Percentiles rank a stretch among this genome's conserved stretches.
These are phyloP conservation scores for Eremophila alpestris DNA, from an alignment of 2,797 vertebrate species.

Conservation along the genomic window DNA sequence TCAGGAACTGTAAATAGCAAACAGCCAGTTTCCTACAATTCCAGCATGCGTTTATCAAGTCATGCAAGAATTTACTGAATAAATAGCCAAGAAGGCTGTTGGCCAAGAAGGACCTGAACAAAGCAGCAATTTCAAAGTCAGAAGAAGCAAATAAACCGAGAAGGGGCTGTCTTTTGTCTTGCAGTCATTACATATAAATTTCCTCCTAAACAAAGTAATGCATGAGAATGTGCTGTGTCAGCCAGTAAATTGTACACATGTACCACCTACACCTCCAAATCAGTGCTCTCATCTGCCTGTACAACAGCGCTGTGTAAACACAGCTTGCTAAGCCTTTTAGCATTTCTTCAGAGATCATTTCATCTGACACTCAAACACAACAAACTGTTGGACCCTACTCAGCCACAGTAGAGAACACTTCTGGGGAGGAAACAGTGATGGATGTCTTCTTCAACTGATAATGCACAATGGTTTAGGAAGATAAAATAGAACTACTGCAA, in stretches of 20 bases:
- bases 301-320: background rate
- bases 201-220: background rate
- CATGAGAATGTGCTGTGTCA: background rate
- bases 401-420: fast-evolving
- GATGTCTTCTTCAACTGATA: background rate
- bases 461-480: background rate
- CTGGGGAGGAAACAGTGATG: background rate
- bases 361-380: background rate
- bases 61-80: background rate
- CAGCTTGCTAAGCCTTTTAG: background rate
- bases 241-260: background rate
- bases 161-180: slow-evolving; percentile 24
- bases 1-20: slow-evolving; percentile 10
- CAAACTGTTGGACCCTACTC: background rate
- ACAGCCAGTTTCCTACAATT: slow-evolving; percentile 26
- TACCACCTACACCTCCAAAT: background rate
- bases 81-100: background rate
- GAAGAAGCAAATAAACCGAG: background rate
- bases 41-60: background rate
- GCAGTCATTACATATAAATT: background rate
- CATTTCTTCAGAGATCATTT: background rate
- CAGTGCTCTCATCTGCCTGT: background rate
- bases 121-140: slow-evolving; percentile 29
- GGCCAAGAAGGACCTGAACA: slow-evolving; percentile 35
- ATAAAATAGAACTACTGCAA: background rate